These are phyloP conservation scores for Noctua janthina DNA, from an alignment of 2,888 invertebrate species.

Conservation along the genomic window DNA sequence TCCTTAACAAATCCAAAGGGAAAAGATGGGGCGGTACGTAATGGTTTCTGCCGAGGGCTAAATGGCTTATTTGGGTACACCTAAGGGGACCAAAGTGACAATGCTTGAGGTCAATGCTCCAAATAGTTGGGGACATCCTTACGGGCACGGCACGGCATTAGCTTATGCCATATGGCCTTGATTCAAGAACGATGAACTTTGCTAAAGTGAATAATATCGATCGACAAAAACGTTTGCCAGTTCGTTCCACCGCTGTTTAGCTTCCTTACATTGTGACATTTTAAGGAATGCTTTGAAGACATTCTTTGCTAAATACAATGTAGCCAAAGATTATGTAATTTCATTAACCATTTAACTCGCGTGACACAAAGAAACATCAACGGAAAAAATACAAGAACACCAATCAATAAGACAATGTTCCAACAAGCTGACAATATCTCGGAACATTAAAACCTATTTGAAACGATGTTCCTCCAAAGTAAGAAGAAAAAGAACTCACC, in stretches of 20 bases:
- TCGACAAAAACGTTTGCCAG: slow-evolving; percentile 44
- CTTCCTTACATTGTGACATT: slow-evolving; percentile 37
- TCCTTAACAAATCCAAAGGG: slow-evolving; percentile 13
- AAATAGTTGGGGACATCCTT: slow-evolving; percentile 60
- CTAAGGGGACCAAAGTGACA: slow-evolving; percentile 36
- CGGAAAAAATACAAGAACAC: not conserved
- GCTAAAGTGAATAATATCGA: slow-evolving; percentile 64
- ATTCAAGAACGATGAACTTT: slow-evolving; percentile 65
- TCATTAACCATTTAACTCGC: not conserved
- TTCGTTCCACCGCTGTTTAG: slow-evolving; percentile 19
- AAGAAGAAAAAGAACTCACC: slow-evolving; percentile 12
- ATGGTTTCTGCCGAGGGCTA: slow-evolving; percentile 30
- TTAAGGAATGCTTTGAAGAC: slow-evolving; percentile 23
- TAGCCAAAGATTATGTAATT: not conserved
- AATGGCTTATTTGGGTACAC: slow-evolving; percentile 28
- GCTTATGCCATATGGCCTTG: slow-evolving; percentile 62
- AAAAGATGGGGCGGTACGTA: slow-evolving; percentile 28
- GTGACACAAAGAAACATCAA: not conserved
- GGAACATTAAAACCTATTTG: slow-evolving; percentile 19
- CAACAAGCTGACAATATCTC: slow-evolving; percentile 14
- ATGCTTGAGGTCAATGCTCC: slow-evolving; percentile 54
- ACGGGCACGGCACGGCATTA: slow-evolving; percentile 29
- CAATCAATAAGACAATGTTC: not conserved
- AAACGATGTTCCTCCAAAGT: slow-evolving; percentile 18
- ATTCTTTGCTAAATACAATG: slow-evolving; percentile 6